Conservation (phyloP, 2,113 vertebrate species). For the Shinisaurus crocodilurus region DNA sequence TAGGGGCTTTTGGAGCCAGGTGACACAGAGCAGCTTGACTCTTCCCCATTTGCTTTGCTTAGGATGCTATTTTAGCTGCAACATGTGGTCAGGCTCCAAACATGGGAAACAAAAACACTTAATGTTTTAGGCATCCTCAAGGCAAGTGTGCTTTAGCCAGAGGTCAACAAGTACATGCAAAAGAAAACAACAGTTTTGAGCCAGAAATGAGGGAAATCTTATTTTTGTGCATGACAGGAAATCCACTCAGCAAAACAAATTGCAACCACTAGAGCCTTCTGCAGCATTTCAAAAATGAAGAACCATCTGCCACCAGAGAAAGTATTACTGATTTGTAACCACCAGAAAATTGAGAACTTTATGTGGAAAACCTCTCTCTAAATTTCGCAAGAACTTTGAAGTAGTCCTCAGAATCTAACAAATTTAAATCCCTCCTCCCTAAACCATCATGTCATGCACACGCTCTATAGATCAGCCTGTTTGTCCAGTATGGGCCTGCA, state of each 20-base stretch:
- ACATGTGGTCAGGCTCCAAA: too few species aligned
- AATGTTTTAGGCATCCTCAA: background rate
- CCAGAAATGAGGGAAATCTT: slow-evolving; percentile 63
- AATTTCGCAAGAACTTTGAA: slow-evolving; percentile 39
- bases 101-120: background rate
- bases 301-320: slow-evolving; percentile 63
- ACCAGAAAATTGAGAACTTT: slow-evolving; percentile 67
- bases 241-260: slow-evolving; percentile 70
- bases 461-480: background rate
- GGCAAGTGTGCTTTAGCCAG: slow-evolving; percentile 63
- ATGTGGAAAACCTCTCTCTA: slow-evolving; percentile 54
- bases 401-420: too few species aligned
- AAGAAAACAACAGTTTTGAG: slow-evolving; percentile 69
- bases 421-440: too few species aligned
- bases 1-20: too few species aligned
- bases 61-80: too few species aligned
- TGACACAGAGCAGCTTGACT: too few species aligned
- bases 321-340: slow-evolving; percentile 54
- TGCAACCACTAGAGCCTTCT: slow-evolving; percentile 67
- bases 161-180: slow-evolving; percentile 63
- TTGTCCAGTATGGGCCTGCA: background rate
- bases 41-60: too few species aligned
- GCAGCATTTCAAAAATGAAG: slow-evolving; percentile 71
- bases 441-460: too few species aligned
- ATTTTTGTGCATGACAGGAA: slow-evolving; percentile 71